Percentiles rank a stretch among this genome's conserved stretches.
Conservation (phyloP, 2,113 vertebrate genomes). For the Sinocyclocheilus anophthalmus region DNA sequence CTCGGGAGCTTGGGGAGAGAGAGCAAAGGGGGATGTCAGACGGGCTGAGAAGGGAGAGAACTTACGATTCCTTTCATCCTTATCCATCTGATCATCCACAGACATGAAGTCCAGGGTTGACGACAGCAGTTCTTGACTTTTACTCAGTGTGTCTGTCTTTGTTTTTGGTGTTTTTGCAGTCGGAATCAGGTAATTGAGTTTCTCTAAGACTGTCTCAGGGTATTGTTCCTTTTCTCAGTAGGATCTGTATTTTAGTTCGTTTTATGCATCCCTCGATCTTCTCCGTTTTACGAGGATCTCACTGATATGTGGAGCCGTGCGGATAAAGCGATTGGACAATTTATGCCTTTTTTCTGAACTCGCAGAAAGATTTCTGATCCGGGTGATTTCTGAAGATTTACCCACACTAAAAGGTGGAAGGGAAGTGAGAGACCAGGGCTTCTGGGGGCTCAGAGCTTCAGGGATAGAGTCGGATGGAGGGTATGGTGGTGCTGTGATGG, state of each 20-base stretch:
- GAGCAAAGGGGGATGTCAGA: slow-evolving; percentile 66
- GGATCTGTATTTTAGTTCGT: neutral
- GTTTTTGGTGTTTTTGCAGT: slow-evolving; percentile 30
- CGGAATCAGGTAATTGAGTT: slow-evolving; percentile 36
- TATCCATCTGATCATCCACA: slow-evolving; percentile 45
- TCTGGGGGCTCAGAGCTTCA: neutral
- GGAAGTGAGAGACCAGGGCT: neutral
- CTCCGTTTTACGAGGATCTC: neutral
- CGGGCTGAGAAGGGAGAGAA: slow-evolving; percentile 61
- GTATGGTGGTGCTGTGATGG: slow-evolving; percentile 18
- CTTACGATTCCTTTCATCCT: slow-evolving; percentile 38
- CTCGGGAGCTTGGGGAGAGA: slow-evolving; percentile 65
- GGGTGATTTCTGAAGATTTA: slow-evolving; percentile 11
- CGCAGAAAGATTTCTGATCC: neutral
- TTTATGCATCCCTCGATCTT: neutral
- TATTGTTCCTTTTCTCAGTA: neutral
- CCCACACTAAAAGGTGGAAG: neutral
- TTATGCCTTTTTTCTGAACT: slow-evolving; percentile 9
- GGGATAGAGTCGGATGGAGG: neutral
- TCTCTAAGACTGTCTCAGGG: slow-evolving; percentile 14
- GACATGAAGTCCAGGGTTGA: slow-evolving; percentile 67
- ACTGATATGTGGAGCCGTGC: neutral
- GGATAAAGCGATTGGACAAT: slow-evolving; percentile 1
- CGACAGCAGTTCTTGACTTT: slow-evolving; percentile 51
- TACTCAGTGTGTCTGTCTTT: slow-evolving; percentile 48